Base-by-base conservation (phyloP, 2,113 vertebrate genomes). In the Chloropsis cyanopogon region DNA sequence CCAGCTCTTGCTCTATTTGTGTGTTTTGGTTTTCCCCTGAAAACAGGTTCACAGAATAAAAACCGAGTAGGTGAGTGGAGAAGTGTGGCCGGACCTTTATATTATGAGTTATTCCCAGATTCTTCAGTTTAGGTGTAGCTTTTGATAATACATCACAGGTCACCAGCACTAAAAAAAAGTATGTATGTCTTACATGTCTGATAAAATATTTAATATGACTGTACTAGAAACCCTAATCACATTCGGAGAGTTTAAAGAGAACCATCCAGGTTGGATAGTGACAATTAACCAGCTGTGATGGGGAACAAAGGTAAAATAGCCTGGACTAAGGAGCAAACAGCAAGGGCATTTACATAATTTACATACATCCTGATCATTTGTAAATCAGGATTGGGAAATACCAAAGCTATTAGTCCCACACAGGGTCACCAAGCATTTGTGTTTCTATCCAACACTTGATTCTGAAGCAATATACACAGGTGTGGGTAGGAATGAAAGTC, bases 271-370 rank as follows among this genome's bases (percentile, higher is more conserved):
- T 76, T 95, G 91, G 47, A 76, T 24, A 88, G 82, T 64, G 82
- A 79, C 91, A 88, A 94, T 94, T 93, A 94, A 88, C 49, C 82
- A 95, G 82, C 88, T 95, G 94, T 95, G 79, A 88, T 41, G 64
- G 47, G 86, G 41, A 92, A 86, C 71, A 90, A 92, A 92, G 57
- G 46, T 57, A 76, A 93, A 92, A 95, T 65, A 86, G 59, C 28
- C 79, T 47, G 13, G 69, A 49, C 39, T 52, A 92, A 86, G 83
- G 50, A 88, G 61, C 76, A 80, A 93, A 85, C 24, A 92, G 71
- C 57, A 80, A 82, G 44, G n/a, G 41, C 31, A 88, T 92, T 93
- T 93, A 60, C 82, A 76, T 93, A 63, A 82, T 82, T 92, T 94
- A 65, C 49, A 79, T 21, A 69, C 37, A 79, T 47, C 77, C 61